Evolutionary conservation across 2,113 vertebrate species (phyloP).

Genomic region (Labrus mixtus): DNA sequence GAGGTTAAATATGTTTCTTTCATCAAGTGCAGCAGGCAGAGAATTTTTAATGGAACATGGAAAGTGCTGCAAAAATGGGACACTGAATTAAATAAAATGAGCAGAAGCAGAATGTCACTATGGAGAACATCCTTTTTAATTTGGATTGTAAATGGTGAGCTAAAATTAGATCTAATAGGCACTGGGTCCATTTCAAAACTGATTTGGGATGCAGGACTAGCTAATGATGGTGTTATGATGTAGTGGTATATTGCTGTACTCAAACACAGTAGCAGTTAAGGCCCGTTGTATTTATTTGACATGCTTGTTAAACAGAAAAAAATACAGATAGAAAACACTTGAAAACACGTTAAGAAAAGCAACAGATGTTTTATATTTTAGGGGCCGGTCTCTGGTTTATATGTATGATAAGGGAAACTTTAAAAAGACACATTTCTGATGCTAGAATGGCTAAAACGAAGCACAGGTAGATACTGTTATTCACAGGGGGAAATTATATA

Average conservation of each 20-base stretch:
- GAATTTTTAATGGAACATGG: not conserved
- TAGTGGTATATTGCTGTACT: not conserved
- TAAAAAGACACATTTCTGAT: not conserved
- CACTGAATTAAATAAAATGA: constrained; percentile 35
- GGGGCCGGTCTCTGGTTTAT: not conserved
- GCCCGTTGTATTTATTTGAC: not conserved
- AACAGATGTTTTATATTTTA: constrained; percentile 1
- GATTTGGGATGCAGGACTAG: constrained; percentile 50
- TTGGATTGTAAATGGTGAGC: constrained; percentile 42
- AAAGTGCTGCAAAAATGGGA: constrained; percentile 30
- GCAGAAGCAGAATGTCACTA: constrained; percentile 18
- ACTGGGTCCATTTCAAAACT: constrained; percentile 40
- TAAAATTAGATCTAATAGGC: constrained; percentile 56
- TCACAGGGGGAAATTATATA: constrained; percentile 5
- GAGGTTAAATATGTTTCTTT: not conserved
- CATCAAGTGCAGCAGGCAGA: not conserved
- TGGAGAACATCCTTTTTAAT: constrained; percentile 30
- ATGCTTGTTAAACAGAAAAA: not conserved
- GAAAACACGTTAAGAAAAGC: not conserved
- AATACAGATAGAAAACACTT: not conserved
- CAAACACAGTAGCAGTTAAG: not conserved
- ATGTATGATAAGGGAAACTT: not conserved
- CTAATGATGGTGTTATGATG: not conserved
- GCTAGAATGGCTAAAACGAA: not conserved
- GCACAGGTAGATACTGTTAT: not conserved